Evolutionary conservation across 2,113 vertebrate species (phyloP), one percentile per base, ranked within the genome.

Genomic region (Ctenodactylus gundi): DNA sequence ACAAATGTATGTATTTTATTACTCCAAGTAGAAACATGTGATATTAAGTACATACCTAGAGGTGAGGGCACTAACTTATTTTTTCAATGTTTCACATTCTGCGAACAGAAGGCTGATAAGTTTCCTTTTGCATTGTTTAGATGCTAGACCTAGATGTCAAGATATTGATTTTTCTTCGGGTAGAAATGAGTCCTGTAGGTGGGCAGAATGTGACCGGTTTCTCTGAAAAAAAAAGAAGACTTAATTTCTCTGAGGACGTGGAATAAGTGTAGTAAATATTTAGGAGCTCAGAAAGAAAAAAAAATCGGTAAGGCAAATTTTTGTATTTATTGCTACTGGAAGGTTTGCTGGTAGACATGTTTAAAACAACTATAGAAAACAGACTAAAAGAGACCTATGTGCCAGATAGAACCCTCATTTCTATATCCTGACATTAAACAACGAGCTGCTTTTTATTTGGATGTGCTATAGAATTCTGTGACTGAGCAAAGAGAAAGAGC

Each of bases 1-100:
- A 98, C 95, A 98, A 97, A 98, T 93, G 53, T 77, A 97, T 93
- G 80, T 88, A 53, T 91, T 97, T 98, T 98, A 97, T 97, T 92
- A 95, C 44, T 41, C 93, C 36, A 93, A 97, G 75, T 85, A 93
- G n/a, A 93, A 96, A 88, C 81, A 92, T 60, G 17, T 91, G 62
- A 57, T 96, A 85, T 93, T 97, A 97, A 94, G 91, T 0, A 1
- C 49, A 3, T 67, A 72, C 91, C 75, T 89, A 36, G 36, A 64
- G 58, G 36, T 91, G 36, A 91, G 55, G 55, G 62, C 53, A 58
- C 41, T 60, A 29, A 90, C n/a, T 89, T 70, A 49, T 93, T 84
- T 94, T n/a, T 60, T 20, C 25, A 89, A 0, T 13, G 3, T 44
- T 76, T 83, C 67, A 17, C 34, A 64, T 55, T 53, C 13, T 84